Percentiles rank a stretch among this genome's conserved stretches.
These are phyloP conservation scores for Alauda arvensis DNA, from an alignment of 2,797 vertebrate genomes.

Conservation along the genomic window DNA sequence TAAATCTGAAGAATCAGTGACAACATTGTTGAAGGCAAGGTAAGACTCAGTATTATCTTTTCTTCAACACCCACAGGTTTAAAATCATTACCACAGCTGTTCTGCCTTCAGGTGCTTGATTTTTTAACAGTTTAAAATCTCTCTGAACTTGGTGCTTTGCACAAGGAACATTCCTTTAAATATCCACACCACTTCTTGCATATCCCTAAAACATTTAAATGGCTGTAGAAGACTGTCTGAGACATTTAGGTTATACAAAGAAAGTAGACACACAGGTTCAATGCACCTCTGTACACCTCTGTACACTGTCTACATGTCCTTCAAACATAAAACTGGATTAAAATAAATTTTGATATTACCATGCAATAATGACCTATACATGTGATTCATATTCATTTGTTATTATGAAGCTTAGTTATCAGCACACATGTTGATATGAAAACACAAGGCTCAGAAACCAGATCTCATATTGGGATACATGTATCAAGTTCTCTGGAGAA, in stretches of 20 bases:
- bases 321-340: not conserved
- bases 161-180: not conserved
- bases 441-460: not conserved
- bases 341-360: not conserved
- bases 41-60: constrained; percentile 5
- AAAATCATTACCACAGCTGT: not conserved
- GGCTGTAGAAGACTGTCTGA: not conserved
- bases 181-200: not conserved
- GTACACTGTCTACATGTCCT: too few species aligned
- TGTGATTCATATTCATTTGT: not conserved
- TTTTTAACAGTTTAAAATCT: not conserved
- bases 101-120: not conserved
- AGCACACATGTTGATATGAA: not conserved
- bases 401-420: not conserved
- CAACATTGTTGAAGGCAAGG: not conserved
- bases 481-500: not conserved
- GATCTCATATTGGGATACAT: not conserved
- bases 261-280: not conserved
- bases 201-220: not conserved
- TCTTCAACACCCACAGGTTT: constrained; percentile 7
- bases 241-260: not conserved
- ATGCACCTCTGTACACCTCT: not conserved
- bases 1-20: constrained; percentile 1
- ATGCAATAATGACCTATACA: not conserved
- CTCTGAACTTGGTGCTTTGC: not conserved